These are phyloP conservation scores for Belonocnema kinseyi DNA, from an alignment of 1,140 invertebrate species.

Conservation along the genomic window DNA sequence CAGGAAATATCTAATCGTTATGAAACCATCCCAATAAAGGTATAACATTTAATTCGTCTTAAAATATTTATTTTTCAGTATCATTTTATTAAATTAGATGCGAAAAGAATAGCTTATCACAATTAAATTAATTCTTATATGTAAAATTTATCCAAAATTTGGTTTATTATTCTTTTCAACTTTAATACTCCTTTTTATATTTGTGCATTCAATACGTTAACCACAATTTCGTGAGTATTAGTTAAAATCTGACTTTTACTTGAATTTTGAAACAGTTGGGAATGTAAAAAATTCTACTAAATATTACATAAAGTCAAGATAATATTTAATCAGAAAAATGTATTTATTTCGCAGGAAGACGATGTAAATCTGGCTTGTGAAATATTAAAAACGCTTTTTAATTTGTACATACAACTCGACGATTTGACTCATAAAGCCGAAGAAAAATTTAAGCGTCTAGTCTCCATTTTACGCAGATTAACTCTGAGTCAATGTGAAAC, in stretches of 20 bases:
- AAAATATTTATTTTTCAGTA: conserved; percentile 19
- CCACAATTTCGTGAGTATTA: too few species aligned
- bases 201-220: too few species aligned
- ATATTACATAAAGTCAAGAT: conserved; percentile 19
- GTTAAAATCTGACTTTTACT: too few species aligned
- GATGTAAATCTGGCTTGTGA: conserved; percentile 86
- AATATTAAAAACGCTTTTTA: conserved; percentile 93
- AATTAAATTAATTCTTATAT: too few species aligned
- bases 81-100: conserved; percentile 25
- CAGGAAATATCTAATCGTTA: conserved; percentile 80
- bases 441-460: conserved; percentile 83
- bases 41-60: conserved; percentile 31
- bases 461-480: conserved; percentile 83
- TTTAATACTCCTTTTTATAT: too few species aligned
- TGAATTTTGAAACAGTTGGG: too few species aligned
- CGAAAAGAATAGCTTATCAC: neutral
- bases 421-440: conserved; percentile 81
- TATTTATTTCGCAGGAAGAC: conserved; percentile 76
- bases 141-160: too few species aligned
- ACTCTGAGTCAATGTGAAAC: conserved; percentile 80
- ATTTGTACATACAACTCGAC: conserved; percentile 79
- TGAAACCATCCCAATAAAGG: conserved; percentile 58
- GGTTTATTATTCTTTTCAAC: too few species aligned
- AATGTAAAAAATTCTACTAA: too few species aligned
- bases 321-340: conserved; percentile 38